Evolutionary conservation across 2,888 invertebrate genomes (phyloP).

Genomic region (Mactromeris polynyma): DNA sequence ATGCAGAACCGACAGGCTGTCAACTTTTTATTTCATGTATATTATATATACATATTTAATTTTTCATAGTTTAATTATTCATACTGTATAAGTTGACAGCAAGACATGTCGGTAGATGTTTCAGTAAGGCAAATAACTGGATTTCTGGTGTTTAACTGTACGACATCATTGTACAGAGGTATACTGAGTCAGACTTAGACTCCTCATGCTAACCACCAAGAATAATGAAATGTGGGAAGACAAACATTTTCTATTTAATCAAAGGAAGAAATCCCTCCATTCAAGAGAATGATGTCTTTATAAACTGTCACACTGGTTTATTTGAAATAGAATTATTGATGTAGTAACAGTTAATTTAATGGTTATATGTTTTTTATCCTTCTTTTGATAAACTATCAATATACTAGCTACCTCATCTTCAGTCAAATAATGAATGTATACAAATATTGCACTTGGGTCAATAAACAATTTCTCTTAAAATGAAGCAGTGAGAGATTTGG

Average conservation of each 20-base stretch:
- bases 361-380: conserved; percentile 10
- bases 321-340: conserved; percentile 22
- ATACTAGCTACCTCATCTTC: background rate
- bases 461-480: background rate
- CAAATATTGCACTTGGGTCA: background rate
- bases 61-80: conserved; percentile 7
- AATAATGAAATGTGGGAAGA: background rate
- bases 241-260: background rate
- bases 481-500: background rate
- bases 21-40: conserved; percentile 20
- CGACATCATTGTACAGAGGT: too few relatives aligned
- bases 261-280: background rate
- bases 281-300: conserved; percentile 10
- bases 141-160: too few relatives aligned
- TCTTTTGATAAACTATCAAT: background rate
- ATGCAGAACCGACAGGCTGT: conserved; percentile 2
- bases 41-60: conserved; percentile 12
- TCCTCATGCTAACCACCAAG: background rate
- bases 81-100: background rate
- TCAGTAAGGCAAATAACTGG: too few relatives aligned
- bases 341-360: conserved; percentile 19
- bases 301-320: background rate
- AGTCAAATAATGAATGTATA: background rate
- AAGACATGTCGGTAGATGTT: background rate
- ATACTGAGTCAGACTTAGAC: background rate